Evolutionary conservation across 2,113 vertebrate genomes (phyloP).

Genomic region (Hemichromis elongatus): DNA sequence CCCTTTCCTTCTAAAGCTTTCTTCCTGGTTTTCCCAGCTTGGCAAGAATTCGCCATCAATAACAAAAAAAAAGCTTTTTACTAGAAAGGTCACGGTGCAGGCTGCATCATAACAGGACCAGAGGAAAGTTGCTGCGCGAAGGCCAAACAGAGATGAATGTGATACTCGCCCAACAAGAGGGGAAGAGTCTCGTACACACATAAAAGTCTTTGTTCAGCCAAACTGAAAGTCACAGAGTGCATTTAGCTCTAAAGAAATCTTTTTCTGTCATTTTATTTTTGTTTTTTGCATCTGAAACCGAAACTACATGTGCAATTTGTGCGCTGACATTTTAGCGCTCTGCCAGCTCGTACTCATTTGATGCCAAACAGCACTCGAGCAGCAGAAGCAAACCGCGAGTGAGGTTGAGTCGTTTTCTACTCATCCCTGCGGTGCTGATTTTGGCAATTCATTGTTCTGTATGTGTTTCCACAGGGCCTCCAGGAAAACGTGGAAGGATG

Average conservation of each 20-base stretch:
- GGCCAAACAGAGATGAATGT: background rate
- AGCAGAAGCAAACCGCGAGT: conserved; percentile 4
- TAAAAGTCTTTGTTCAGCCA: background rate
- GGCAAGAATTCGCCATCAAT: conserved; percentile 1
- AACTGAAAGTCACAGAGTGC: background rate
- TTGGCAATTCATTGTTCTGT: conserved; percentile 31
- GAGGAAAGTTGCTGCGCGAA: background rate
- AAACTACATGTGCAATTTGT: background rate
- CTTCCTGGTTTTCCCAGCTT: background rate
- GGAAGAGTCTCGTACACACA: background rate
- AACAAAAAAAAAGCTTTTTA: background rate
- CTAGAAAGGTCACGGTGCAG: background rate
- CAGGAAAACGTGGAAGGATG: conserved; percentile 88
- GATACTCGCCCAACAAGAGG: background rate
- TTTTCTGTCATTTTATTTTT: background rate
- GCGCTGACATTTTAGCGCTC: background rate
- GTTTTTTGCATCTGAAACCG: background rate
- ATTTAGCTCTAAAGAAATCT: background rate
- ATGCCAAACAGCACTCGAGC: conserved; percentile 23
- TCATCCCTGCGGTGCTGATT: conserved; percentile 15
- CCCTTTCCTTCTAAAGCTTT: background rate
- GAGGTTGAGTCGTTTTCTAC: conserved; percentile 15
- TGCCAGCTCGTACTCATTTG: conserved; percentile 13
- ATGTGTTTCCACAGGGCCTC: conserved; percentile 80
- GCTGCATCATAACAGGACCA: background rate